phyloP scores from a whole-genome alignment of 2,797 vertebrate genomes.

The Phataginus tetradactyla region DNA sequence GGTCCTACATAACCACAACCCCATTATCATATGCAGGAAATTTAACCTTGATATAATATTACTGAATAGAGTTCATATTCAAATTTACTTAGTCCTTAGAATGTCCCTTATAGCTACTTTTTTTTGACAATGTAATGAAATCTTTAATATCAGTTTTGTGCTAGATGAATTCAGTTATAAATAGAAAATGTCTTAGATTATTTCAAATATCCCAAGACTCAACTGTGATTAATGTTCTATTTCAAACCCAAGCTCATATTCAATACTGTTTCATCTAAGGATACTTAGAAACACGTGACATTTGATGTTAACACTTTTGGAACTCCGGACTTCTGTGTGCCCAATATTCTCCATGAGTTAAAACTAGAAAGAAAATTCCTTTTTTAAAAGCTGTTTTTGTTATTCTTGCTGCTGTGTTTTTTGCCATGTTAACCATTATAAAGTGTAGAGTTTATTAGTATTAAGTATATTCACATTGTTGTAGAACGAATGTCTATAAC shows the following conservation, averaged over 20 bases:
- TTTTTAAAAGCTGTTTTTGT: not conserved
- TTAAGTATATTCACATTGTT: not conserved
- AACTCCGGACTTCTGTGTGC: not conserved
- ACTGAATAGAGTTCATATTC: not conserved
- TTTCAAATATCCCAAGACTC: constrained; percentile 26
- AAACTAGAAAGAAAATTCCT: not conserved
- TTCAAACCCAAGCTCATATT: not conserved
- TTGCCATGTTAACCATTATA: not conserved
- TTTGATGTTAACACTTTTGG: constrained; percentile 16
- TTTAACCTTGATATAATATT: not conserved
- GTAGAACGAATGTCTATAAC: not conserved
- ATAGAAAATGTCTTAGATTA: not conserved
- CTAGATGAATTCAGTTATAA: not conserved
- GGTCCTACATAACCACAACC: not conserved
- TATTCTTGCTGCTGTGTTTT: not conserved
- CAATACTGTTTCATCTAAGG: not conserved
- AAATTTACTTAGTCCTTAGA: not conserved
- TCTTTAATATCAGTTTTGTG: not conserved
- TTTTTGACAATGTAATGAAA: not conserved
- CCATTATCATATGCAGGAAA: not conserved
- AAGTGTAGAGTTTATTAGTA: not conserved
- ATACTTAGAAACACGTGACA: constrained; percentile 8
- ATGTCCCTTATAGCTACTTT: not conserved
- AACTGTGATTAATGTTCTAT: constrained; percentile 37
- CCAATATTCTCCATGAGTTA: not conserved